phyloP scores from a whole-genome alignment of 2,888 invertebrate genomes.

The Marasmarcha lunaedactyla region DNA sequence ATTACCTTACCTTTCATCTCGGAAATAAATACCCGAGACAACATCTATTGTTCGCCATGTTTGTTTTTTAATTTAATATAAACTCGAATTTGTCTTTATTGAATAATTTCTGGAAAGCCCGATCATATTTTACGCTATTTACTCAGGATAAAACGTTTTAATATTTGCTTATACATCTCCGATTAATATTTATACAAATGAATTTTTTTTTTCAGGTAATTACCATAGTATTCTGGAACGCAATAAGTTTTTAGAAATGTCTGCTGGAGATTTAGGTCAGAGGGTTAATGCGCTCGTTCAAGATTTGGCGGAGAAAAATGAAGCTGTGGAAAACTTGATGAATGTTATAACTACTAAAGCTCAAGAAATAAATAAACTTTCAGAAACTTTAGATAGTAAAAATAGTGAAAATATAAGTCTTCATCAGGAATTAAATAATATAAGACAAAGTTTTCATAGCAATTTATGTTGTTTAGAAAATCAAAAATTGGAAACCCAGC shows the following conservation, averaged over 20 bases:
- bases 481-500: conserved; percentile 30
- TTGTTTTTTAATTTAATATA: too few species aligned
- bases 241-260: conserved; percentile 38
- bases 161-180: too few species aligned
- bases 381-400: conserved; percentile 21
- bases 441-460: conserved; percentile 25
- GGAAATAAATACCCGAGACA: too few species aligned
- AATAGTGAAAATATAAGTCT: conserved; percentile 26
- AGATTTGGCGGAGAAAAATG: conserved; percentile 30
- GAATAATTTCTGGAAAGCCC: too few species aligned
- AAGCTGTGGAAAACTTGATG: conserved; percentile 33
- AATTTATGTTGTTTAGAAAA: conserved; percentile 26
- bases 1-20: too few species aligned
- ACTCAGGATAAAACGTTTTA: too few species aligned
- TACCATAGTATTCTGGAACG: conserved; percentile 35
- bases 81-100: too few species aligned
- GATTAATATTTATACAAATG: too few species aligned
- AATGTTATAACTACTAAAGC: conserved; percentile 34
- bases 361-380: conserved; percentile 32
- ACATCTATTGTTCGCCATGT: too few species aligned
- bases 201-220: conserved; percentile 33
- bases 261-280: conserved; percentile 26
- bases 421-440: conserved; percentile 24
- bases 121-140: too few species aligned
- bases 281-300: conserved; percentile 26